Evolutionary conservation across 2,888 invertebrate species (phyloP).

Genomic region (Prenolepis imparis): DNA sequence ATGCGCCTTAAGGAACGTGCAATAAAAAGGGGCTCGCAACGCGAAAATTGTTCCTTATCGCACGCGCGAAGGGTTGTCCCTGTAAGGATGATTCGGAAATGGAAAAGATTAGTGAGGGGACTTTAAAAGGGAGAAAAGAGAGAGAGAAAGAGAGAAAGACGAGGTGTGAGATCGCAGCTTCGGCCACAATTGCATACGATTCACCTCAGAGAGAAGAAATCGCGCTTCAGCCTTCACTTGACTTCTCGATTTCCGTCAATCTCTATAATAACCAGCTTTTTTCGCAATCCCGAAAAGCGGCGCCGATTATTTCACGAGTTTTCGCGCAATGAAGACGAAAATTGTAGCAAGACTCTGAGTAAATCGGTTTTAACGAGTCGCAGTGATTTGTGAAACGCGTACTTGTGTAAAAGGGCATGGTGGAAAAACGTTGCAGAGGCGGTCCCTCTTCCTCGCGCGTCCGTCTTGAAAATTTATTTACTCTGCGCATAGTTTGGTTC

Average conservation of each 20-base stretch:
- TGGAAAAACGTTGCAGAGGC: neutral
- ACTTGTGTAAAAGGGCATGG: conserved; percentile 1
- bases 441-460: neutral
- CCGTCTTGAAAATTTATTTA: conserved; percentile 15
- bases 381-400: neutral
- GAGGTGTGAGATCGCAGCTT: conserved; percentile 11
- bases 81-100: conserved; percentile 48
- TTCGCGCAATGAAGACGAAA: conserved; percentile 36
- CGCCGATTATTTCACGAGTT: conserved; percentile 33
- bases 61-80: conserved; percentile 33
- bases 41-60: conserved; percentile 60
- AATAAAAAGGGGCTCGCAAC: conserved; percentile 58
- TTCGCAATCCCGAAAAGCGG: conserved; percentile 12
- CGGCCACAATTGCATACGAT: conserved; percentile 2
- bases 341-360: neutral
- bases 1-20: conserved; percentile 48
- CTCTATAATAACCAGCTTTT: conserved; percentile 23
- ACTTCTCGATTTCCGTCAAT: conserved; percentile 46
- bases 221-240: conserved; percentile 12
- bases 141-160: neutral
- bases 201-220: neutral
- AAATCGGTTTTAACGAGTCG: neutral
- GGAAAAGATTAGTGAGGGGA: conserved; percentile 44
- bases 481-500: neutral
- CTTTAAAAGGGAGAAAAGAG: too few relatives aligned